Conservation (phyloP, 2,888 invertebrate genomes). For the Psococerastis gibbosa region DNA sequence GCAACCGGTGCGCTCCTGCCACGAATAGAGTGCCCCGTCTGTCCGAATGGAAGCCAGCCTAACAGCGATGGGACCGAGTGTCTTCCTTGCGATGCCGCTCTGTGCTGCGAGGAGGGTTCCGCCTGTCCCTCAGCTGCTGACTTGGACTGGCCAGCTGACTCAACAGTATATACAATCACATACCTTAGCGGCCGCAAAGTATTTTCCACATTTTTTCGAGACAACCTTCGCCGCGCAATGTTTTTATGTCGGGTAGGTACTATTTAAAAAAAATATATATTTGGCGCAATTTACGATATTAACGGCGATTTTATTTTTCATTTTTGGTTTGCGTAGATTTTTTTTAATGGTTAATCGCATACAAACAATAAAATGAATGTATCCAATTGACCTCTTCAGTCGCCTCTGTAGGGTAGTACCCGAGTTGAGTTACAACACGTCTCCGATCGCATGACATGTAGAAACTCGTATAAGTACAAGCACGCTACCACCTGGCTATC, state of each 20-base stretch:
- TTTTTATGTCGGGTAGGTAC: slow-evolving; percentile 28
- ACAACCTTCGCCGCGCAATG: slow-evolving; percentile 24
- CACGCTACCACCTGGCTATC: too few relatives aligned
- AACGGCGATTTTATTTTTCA: too few relatives aligned
- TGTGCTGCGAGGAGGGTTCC: slow-evolving; percentile 19
- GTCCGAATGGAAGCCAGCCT: slow-evolving; percentile 25
- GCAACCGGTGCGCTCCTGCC: slow-evolving; percentile 24
- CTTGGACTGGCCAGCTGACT: slow-evolving; percentile 23
- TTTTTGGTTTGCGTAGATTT: too few relatives aligned
- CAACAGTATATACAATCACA: slow-evolving; percentile 23
- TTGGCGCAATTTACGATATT: too few relatives aligned
- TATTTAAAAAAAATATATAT: too few relatives aligned
- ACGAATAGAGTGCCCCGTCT: slow-evolving; percentile 25
- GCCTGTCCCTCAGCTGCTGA: slow-evolving; percentile 23
- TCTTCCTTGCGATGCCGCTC: slow-evolving; percentile 23
- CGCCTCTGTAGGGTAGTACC: too few relatives aligned
- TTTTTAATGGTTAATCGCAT: too few relatives aligned
- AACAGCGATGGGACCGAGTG: slow-evolving; percentile 25
- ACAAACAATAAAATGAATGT: too few relatives aligned
- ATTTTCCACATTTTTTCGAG: slow-evolving; percentile 26
- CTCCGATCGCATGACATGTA: too few relatives aligned
- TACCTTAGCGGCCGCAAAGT: slow-evolving; percentile 21
- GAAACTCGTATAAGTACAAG: too few relatives aligned
- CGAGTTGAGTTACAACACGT: too few relatives aligned
- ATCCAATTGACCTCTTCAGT: too few relatives aligned